phyloP scores from a whole-genome alignment of 2,113 vertebrate species.

The Tympanuchus pallidicinctus region DNA sequence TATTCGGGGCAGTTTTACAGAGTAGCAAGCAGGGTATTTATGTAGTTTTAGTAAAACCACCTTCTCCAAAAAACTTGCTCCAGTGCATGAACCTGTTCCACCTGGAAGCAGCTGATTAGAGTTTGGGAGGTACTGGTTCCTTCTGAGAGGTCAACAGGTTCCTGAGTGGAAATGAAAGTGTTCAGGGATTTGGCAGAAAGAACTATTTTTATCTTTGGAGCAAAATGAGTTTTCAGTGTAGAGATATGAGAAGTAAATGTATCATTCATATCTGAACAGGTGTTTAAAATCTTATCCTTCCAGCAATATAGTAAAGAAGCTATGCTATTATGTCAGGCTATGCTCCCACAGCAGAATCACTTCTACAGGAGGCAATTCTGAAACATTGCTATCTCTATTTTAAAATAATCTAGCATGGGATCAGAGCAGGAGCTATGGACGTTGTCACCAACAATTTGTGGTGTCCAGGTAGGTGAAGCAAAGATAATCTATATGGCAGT shows the following conservation, averaged over 20 bases:
- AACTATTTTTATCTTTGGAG: slow-evolving; percentile 20
- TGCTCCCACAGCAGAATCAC: slow-evolving; percentile 5
- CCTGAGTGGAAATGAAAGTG: neutral
- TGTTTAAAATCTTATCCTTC: slow-evolving; percentile 45
- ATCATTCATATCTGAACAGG: slow-evolving; percentile 44
- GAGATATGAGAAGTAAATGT: slow-evolving; percentile 36
- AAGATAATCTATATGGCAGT: slow-evolving; percentile 47
- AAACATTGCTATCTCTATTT: slow-evolving; percentile 28
- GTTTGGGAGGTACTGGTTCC: neutral
- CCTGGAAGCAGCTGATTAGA: slow-evolving; percentile 25
- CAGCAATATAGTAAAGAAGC: slow-evolving; percentile 3
- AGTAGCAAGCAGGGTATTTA: neutral
- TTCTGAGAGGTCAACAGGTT: slow-evolving; percentile 11
- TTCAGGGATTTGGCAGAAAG: neutral
- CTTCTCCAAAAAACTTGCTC: neutral
- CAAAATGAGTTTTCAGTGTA: slow-evolving; percentile 59
- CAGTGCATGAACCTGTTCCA: neutral
- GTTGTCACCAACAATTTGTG: slow-evolving; percentile 27
- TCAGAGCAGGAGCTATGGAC: slow-evolving; percentile 12
- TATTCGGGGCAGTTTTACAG: neutral
- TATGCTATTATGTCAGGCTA: neutral
- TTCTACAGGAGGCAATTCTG: neutral
- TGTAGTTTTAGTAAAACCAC: neutral
- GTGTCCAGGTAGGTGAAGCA: slow-evolving; percentile 34
- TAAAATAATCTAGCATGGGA: slow-evolving; percentile 30